Evolutionary conservation across 1,140 invertebrate genomes (phyloP).

Genomic region (Halictus rubicundus): DNA sequence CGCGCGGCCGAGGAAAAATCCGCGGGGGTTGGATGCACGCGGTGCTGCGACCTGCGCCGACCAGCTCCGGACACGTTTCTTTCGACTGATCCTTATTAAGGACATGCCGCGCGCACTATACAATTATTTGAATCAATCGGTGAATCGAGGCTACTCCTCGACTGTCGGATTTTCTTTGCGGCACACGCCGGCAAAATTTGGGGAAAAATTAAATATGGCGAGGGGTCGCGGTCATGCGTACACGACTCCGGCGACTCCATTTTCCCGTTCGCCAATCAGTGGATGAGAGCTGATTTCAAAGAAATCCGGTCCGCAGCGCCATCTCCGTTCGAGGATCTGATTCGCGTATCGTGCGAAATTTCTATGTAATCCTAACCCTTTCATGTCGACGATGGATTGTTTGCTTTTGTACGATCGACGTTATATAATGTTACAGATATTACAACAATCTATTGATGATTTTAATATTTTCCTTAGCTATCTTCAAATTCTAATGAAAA

Average conservation of each 20-base stretch:
- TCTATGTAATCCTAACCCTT: too few species aligned
- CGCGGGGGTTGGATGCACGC: conserved; percentile 55
- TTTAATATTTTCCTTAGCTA: not conserved
- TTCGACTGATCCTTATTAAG: too few species aligned
- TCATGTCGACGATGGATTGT: too few species aligned
- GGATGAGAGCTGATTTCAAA: not conserved
- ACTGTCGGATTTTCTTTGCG: conserved; percentile 47
- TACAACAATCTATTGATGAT: too few species aligned
- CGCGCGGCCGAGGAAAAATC: conserved; percentile 79
- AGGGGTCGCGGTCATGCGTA: conserved; percentile 68
- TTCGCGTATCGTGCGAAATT: not conserved
- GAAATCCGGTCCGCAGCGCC: conserved; percentile 20
- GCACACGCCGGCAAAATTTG: conserved; percentile 64
- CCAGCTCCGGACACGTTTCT: too few species aligned
- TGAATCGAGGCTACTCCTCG: not conserved
- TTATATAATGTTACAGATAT: too few species aligned
- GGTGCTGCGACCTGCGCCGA: conserved; percentile 20
- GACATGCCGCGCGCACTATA: too few species aligned
- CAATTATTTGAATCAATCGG: not conserved
- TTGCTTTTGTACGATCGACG: too few species aligned
- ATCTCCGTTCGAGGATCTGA: not conserved
- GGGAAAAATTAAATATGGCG: conserved; percentile 78
- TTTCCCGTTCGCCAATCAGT: conserved; percentile 23
- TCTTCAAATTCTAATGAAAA: not conserved
- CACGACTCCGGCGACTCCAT: conserved; percentile 3